Evolutionary conservation across 2,797 vertebrate species (phyloP).

Genomic region (Sebastes kiyomatsui): DNA sequence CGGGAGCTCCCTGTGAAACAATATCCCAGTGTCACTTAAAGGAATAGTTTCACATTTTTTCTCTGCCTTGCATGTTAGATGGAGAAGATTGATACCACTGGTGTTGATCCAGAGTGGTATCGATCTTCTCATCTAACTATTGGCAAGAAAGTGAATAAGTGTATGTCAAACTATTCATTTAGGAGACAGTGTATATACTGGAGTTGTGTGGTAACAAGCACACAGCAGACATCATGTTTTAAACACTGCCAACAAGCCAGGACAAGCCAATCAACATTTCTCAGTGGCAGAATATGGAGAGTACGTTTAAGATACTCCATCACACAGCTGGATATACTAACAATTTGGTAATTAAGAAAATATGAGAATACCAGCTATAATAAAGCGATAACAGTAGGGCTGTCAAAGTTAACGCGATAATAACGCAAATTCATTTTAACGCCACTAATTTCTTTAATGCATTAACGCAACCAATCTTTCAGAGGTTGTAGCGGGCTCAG

Average conservation of each 20-base stretch:
- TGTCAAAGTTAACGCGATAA: no score
- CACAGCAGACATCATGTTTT: not conserved
- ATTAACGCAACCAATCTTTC: fast-evolving
- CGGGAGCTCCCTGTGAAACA: constrained; percentile 23
- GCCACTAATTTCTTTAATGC: fast-evolving
- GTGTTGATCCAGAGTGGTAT: not conserved
- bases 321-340: not conserved
- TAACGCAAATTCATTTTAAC: no score
- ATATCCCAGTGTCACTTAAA: constrained; percentile 6
- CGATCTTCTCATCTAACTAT: not conserved
- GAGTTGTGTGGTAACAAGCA: not conserved
- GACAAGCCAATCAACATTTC: not conserved
- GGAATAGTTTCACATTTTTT: constrained; percentile 10
- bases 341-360: not conserved
- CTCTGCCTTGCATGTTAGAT: not conserved
- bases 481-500: fast-evolving
- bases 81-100: not conserved
- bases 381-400: not conserved
- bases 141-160: not conserved
- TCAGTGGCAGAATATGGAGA: not conserved
- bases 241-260: not conserved
- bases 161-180: not conserved
- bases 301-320: not conserved
- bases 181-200: not conserved
- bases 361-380: not conserved